Conservation (phyloP, 2,888 invertebrate genomes). For the Tinea semifulvella region DNA sequence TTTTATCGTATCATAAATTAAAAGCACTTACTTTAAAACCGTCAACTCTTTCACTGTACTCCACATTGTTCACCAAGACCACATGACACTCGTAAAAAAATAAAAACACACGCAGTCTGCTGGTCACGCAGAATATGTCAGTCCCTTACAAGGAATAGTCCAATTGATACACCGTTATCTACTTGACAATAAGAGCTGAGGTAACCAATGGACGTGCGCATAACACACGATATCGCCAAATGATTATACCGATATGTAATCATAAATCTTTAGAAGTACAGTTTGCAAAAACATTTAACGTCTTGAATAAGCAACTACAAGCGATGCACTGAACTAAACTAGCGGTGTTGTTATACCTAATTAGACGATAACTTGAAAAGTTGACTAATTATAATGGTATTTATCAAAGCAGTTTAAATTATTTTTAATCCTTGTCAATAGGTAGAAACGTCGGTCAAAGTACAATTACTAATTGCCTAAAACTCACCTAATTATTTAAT, state of each 20-base stretch:
- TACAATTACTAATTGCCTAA: neutral
- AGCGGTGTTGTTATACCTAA: neutral
- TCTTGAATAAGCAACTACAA: neutral
- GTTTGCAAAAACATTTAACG: constrained; percentile 5
- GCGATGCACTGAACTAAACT: neutral
- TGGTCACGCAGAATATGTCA: neutral
- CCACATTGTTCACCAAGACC: constrained; percentile 2
- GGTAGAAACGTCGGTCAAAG: neutral
- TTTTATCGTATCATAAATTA: too few relatives aligned
- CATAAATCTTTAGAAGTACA: constrained; percentile 1
- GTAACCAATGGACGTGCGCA: constrained; percentile 3
- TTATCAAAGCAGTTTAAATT: constrained; percentile 3
- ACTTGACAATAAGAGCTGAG: constrained; percentile 2
- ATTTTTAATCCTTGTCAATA: neutral
- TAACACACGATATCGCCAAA: constrained; percentile 10
- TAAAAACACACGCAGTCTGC: neutral
- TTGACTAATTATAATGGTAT: neutral
- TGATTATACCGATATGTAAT: constrained; percentile 19
- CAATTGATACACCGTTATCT: constrained; percentile 32
- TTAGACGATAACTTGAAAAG: constrained; percentile 3
- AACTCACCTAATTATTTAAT: too few relatives aligned
- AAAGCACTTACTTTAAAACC: constrained; percentile 3
- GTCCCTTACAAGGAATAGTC: neutral
- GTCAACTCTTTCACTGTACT: constrained; percentile 5
- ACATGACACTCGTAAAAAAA: neutral